Evolutionary conservation across 2,113 vertebrate species (phyloP).

Genomic region (Gopherus evgoodei): DNA sequence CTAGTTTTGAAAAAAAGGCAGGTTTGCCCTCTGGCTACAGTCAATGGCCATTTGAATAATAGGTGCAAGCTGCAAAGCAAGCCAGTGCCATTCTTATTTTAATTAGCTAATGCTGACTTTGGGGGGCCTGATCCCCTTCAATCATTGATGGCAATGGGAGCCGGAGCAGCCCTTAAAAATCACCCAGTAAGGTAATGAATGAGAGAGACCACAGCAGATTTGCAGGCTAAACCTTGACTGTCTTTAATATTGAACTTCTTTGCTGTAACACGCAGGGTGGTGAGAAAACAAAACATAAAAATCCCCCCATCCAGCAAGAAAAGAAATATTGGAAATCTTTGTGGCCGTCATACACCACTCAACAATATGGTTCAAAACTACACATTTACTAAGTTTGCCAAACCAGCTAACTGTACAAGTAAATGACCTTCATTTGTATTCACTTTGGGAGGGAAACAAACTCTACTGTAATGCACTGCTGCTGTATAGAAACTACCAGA

Average conservation of each 20-base stretch:
- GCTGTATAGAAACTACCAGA: conserved; percentile 75
- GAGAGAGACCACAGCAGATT: neutral
- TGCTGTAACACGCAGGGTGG: neutral
- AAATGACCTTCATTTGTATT: conserved; percentile 73
- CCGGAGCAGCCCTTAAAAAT: conserved; percentile 7
- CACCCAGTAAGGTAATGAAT: neutral
- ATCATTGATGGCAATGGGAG: neutral
- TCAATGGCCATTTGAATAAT: neutral
- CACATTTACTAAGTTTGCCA: conserved; percentile 60
- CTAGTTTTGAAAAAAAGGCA: neutral
- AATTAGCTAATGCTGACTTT: rapidly evolving
- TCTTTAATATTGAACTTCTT: conserved; percentile 21
- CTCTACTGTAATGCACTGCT: conserved; percentile 44
- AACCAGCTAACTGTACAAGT: conserved; percentile 65
- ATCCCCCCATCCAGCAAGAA: conserved; percentile 61
- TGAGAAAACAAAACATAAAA: conserved; percentile 25
- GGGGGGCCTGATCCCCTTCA: neutral
- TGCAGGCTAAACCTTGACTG: neutral
- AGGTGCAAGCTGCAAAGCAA: neutral
- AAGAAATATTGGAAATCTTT: conserved; percentile 81
- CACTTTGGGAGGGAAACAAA: conserved; percentile 73
- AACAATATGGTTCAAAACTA: conserved; percentile 75
- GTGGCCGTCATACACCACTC: conserved; percentile 76
- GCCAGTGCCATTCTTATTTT: neutral
- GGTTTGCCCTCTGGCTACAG: neutral